phyloP scores from a whole-genome alignment of 1,140 invertebrate genomes.

The Mercenaria mercenaria region DNA sequence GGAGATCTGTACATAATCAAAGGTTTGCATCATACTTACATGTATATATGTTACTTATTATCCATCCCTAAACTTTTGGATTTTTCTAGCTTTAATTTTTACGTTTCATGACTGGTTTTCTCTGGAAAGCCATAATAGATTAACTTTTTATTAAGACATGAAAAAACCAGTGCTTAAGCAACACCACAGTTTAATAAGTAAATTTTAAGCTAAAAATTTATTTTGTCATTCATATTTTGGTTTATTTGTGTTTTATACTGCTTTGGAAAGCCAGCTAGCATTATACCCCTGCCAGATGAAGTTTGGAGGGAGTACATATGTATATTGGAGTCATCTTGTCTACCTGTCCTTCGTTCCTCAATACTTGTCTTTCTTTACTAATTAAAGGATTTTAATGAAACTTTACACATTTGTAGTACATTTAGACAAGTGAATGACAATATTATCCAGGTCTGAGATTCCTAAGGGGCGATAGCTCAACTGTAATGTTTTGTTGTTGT shows the following conservation, averaged over 20 bases:
- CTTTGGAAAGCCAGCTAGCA: too few relatives aligned
- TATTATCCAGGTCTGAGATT: not conserved
- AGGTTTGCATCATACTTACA: slow-evolving; percentile 5
- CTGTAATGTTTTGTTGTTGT: not conserved
- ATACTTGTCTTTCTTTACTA: too few relatives aligned
- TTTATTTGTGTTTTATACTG: too few relatives aligned
- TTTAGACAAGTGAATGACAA: not conserved
- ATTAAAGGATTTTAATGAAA: not conserved
- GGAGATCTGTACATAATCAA: slow-evolving; percentile 45
- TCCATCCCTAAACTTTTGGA: not conserved
- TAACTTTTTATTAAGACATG: too few relatives aligned
- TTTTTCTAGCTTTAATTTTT: not conserved
- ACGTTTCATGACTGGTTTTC: not conserved
- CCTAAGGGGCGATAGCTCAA: not conserved
- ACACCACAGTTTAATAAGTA: not conserved
- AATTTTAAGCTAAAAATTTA: not conserved
- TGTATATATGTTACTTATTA: not conserved
- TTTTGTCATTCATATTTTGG: too few relatives aligned
- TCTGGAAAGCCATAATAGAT: not conserved
- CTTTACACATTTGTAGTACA: not conserved
- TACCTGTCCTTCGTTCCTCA: too few relatives aligned
- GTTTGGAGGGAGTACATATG: too few relatives aligned
- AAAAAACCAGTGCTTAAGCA: not conserved
- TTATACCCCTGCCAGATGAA: too few relatives aligned
- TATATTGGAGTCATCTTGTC: too few relatives aligned